phyloP scores from a whole-genome alignment of 2,888 invertebrate genomes.

The Flexamia atlantica region DNA sequence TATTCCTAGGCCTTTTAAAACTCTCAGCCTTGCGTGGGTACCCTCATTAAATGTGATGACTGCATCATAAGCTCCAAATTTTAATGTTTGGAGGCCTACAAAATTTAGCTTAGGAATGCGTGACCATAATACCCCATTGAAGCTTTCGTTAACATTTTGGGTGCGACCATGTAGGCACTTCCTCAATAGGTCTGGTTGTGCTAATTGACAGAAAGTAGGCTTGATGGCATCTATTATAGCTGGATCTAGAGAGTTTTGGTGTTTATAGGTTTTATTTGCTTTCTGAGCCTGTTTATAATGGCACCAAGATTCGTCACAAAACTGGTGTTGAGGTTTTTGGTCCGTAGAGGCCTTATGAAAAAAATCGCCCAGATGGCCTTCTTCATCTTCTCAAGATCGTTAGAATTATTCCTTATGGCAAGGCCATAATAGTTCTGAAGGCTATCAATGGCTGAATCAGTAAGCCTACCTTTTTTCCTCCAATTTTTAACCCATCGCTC shows the following conservation, averaged over 20 bases:
- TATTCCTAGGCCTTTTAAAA: constrained; percentile 28
- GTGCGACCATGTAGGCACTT: constrained; percentile 17
- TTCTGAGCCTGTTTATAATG: constrained; percentile 65
- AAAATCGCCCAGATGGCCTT: constrained; percentile 56
- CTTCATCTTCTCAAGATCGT: constrained; percentile 66
- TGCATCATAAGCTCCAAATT: constrained; percentile 41
- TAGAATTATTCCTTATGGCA: constrained; percentile 68
- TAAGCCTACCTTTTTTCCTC: constrained; percentile 63
- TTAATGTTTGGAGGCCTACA: constrained; percentile 29
- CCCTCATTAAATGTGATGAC: constrained; percentile 34
- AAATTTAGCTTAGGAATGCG: constrained; percentile 31
- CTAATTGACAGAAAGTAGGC: background rate
- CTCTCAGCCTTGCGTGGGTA: background rate
- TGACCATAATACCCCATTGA: constrained; percentile 27
- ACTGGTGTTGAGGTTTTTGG: constrained; percentile 68
- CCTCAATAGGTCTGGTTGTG: constrained; percentile 17
- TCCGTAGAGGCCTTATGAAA: constrained; percentile 69
- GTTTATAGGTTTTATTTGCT: background rate
- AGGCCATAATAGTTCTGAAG: constrained; percentile 69
- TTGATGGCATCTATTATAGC: constrained; percentile 38
- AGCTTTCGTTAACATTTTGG: constrained; percentile 45
- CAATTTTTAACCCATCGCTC: constrained; percentile 28
- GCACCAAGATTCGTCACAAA: constrained; percentile 70
- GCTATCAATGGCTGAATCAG: constrained; percentile 67
- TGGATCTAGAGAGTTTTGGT: background rate